phyloP scores from a whole-genome alignment of 2,888 invertebrate genomes.

The Rhyacophila evoluta region DNA sequence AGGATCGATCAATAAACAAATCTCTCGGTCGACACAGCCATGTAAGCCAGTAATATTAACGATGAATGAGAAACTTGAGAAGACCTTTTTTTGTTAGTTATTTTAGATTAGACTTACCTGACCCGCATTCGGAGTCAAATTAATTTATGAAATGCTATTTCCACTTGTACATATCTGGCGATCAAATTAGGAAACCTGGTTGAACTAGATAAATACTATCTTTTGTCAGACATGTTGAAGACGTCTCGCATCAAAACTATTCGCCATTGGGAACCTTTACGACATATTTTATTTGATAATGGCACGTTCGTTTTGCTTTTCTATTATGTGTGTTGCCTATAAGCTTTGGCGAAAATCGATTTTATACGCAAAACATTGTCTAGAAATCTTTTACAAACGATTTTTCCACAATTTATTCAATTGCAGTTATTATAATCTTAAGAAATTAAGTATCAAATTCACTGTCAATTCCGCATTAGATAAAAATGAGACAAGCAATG shows the following conservation, averaged over 20 bases:
- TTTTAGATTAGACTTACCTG: slow-evolving; percentile 48
- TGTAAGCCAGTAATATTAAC: slow-evolving; percentile 50
- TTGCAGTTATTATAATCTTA: no score
- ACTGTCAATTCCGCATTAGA: no score
- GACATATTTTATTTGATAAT: slow-evolving; percentile 46
- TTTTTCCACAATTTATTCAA: no score
- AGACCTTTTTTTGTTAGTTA: slow-evolving; percentile 49
- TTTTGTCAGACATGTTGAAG: slow-evolving; percentile 71
- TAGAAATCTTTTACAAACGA: no score
- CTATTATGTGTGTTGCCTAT: neutral
- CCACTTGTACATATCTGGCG: slow-evolving; percentile 25
- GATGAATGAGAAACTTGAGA: slow-evolving; percentile 50
- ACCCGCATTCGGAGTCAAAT: slow-evolving; percentile 27
- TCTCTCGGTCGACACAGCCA: slow-evolving; percentile 38
- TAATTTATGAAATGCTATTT: slow-evolving; percentile 57
- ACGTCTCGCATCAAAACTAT: slow-evolving; percentile 64
- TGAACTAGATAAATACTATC: slow-evolving; percentile 70
- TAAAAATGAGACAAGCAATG: no score
- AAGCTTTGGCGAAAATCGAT: neutral
- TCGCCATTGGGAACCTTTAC: slow-evolving; percentile 34
- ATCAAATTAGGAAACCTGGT: slow-evolving; percentile 58
- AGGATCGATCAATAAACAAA: slow-evolving; percentile 45
- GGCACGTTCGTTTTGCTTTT: slow-evolving; percentile 39
- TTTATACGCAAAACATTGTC: neutral
- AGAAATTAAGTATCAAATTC: no score